Conservation (phyloP, 2,113 vertebrate species). For the Atrichornis clamosus region DNA sequence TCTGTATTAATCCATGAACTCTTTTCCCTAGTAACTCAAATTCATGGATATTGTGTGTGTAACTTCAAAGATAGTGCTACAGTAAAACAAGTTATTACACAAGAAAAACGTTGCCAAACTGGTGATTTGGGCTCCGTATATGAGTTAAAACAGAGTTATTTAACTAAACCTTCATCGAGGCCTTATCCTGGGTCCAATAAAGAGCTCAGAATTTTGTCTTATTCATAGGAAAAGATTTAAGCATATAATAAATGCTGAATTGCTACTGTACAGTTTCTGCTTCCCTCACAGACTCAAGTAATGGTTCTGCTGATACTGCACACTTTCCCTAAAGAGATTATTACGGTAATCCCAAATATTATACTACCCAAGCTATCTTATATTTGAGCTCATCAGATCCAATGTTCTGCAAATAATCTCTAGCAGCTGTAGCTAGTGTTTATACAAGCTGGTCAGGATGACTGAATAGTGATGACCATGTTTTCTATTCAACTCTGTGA, state of each 20-base stretch:
- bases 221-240: neutral
- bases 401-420: slow-evolving; percentile 81
- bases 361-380: slow-evolving; percentile 79
- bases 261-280: neutral
- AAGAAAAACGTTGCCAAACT: neutral
- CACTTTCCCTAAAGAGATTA: slow-evolving; percentile 94
- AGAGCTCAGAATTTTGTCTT: neutral
- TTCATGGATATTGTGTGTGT: neutral
- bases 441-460: slow-evolving; percentile 59
- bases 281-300: slow-evolving; percentile 45
- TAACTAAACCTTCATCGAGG: neutral
- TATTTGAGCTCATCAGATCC: slow-evolving; percentile 84
- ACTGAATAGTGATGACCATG: neutral
- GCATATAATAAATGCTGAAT: slow-evolving; percentile 19
- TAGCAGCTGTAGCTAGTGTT: slow-evolving; percentile 68
- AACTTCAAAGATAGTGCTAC: neutral
- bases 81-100: neutral
- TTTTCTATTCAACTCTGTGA: neutral
- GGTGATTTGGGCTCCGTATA: neutral
- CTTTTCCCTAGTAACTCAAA: neutral
- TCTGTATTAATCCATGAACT: neutral
- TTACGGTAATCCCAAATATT: slow-evolving; percentile 91
- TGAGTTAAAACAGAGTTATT: slow-evolving; percentile 1
- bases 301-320: slow-evolving; percentile 88
- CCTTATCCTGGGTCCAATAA: neutral